Evolutionary conservation across 2,113 vertebrate species (phyloP).

Genomic region (Pterocles gutturalis): DNA sequence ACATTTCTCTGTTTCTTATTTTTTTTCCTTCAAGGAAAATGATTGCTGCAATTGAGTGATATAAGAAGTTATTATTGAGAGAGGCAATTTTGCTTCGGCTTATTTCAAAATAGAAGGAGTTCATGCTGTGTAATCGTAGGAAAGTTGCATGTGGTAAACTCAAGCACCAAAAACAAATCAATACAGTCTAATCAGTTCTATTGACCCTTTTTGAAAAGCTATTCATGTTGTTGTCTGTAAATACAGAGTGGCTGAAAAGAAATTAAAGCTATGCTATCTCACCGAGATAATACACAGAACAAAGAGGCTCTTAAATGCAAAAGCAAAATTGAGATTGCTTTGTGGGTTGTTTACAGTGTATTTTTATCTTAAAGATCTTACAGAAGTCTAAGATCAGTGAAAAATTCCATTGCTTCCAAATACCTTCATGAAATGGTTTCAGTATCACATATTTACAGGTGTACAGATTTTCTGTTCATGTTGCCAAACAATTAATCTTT

Average conservation of each 20-base stretch:
- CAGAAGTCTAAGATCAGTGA: background rate
- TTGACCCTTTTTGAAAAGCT: background rate
- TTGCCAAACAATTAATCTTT: background rate
- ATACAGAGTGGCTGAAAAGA: background rate
- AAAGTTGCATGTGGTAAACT: background rate
- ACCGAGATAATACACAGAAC: background rate
- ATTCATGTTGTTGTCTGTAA: background rate
- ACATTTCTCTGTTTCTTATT: background rate
- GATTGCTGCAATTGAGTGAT: background rate
- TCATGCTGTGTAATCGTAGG: background rate
- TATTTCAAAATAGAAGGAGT: background rate
- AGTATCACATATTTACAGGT: background rate
- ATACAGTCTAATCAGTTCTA: background rate
- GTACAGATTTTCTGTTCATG: background rate
- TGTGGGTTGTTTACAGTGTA: background rate
- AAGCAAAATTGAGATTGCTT: background rate
- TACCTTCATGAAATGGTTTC: background rate
- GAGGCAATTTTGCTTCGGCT: background rate
- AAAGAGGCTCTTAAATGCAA: background rate
- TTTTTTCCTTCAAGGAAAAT: background rate
- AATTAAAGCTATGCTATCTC: background rate
- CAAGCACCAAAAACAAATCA: background rate
- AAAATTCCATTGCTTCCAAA: background rate
- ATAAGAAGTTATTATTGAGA: background rate
- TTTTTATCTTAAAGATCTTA: background rate